Base-by-base conservation (phyloP, 2,797 vertebrate genomes). In the Euphonia xanthogaster region DNA sequence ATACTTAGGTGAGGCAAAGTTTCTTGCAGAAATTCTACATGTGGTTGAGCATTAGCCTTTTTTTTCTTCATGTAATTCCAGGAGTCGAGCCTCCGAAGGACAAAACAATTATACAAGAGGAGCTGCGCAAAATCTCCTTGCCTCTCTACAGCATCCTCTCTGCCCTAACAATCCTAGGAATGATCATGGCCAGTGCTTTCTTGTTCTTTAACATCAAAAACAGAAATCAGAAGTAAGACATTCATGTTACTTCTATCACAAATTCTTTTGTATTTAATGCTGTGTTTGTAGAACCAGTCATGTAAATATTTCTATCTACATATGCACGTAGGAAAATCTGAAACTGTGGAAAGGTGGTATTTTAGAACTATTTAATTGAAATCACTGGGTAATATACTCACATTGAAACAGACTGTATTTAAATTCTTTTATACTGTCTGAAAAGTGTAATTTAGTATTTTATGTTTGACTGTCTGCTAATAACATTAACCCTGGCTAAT, bases 151-250 rank as follows among this genome's bases (percentile, higher is more conserved):
- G 99, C 98, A 99, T 99, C 96, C 98, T 99, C 57, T 99, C 99
- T 39, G 99, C 99, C 90, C 98, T 99, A 95, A 99, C 99, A 73
- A 98, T 99, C 80, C 97, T 99, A 55, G 99, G 99, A 96, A 99
- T 99, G 99, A 98, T 99, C 92, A 99, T 99, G 99, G 99, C 99
- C n/a, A 99, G 99, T 18, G 99, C 99, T 66, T 99, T 99, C 92
- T 98, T 99, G 71, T 99, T 99, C 97, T 99, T 99, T 96, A 99
- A 99, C 97, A 99, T 99, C 97, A 99, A 99, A 98, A 99, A 99
- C 97, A 98, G 99, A 89, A 99, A 99, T 97, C 99, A 99, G 96
- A 99, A 99, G 99, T 99, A 97, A 98, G 97, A 37, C 21, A 8
- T 50, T 54, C 47, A 7, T 67, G 54, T 88, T 60, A 19, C 17